Evolutionary conservation across 2,888 invertebrate species (phyloP).

Genomic region (Phengaris alcon): DNA sequence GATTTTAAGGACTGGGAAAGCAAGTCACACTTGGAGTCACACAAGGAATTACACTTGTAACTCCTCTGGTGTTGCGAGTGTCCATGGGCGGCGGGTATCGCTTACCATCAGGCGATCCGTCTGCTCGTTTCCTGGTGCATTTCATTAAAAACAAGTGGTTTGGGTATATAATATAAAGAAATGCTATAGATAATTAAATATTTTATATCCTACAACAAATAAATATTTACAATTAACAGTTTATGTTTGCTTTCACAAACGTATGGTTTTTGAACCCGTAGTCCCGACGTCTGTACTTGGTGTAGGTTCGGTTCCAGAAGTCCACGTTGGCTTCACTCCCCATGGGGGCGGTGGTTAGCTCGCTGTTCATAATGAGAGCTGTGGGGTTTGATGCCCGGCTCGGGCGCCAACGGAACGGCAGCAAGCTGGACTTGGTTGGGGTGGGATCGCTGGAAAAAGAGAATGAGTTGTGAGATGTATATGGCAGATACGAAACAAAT

Average conservation of each 20-base stretch:
- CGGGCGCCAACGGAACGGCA: conserved; percentile 63
- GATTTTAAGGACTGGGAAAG: too few relatives aligned
- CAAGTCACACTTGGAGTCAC: too few relatives aligned
- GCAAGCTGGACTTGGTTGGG: conserved; percentile 49
- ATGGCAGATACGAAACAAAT: too few relatives aligned
- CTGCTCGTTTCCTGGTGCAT: too few relatives aligned
- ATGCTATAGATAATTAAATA: too few relatives aligned
- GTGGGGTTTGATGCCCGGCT: conserved; percentile 58
- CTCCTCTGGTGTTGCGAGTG: too few relatives aligned
- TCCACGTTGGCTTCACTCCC: conserved; percentile 55
- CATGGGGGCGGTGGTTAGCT: conserved; percentile 55
- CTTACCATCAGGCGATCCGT: too few relatives aligned
- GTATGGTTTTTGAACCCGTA: conserved; percentile 42
- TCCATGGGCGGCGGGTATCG: too few relatives aligned
- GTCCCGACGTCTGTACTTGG: conserved; percentile 54
- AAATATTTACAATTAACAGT: conserved; percentile 10
- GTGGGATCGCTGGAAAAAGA: conserved; percentile 65
- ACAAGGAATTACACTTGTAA: too few relatives aligned
- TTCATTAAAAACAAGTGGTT: too few relatives aligned
- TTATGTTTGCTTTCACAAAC: conserved; percentile 4
- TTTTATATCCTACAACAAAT: neutral
- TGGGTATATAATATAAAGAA: too few relatives aligned
- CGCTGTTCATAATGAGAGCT: conserved; percentile 59
- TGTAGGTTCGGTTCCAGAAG: conserved; percentile 68
- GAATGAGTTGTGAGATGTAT: too few relatives aligned